Percentiles rank a stretch among this genome's conserved stretches.
phyloP scores from a whole-genome alignment of 2,797 vertebrate genomes.

The Sebastes kiyomatsui region DNA sequence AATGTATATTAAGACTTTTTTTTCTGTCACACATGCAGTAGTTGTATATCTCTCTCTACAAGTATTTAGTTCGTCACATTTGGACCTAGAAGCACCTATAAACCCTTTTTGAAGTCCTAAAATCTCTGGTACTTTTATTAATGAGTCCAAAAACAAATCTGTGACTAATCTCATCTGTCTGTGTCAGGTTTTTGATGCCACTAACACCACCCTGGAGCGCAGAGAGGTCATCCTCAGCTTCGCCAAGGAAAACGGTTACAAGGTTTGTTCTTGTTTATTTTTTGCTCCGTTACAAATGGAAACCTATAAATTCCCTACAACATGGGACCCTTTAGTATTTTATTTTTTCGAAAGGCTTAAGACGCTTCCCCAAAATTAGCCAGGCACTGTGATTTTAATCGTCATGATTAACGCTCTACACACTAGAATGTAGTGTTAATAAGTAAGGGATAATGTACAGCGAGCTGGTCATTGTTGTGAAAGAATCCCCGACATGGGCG shows the following conservation, averaged over 20 bases:
- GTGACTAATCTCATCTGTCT: fast-evolving
- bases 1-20: neutral
- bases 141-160: neutral
- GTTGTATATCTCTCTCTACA: neutral
- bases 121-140: too few species aligned
- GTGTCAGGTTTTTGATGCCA: slow-evolving; percentile 91
- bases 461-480: too few species aligned
- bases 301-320: neutral
- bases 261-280: slow-evolving; percentile 74
- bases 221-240: slow-evolving; percentile 87
- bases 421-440: too few species aligned
- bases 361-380: too few species aligned
- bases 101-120: neutral
- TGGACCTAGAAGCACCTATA: too few species aligned
- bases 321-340: too few species aligned
- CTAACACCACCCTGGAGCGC: slow-evolving; percentile 90
- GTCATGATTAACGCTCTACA: too few species aligned
- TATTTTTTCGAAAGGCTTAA: too few species aligned
- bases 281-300: neutral
- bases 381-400: too few species aligned
- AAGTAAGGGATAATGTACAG: too few species aligned
- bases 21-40: neutral
- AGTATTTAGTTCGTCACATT: neutral
- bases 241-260: slow-evolving; percentile 90
- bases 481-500: too few species aligned